Percentiles rank a stretch among this genome's conserved stretches.
Conservation (phyloP, 2,888 invertebrate species). For the Plagiodera versicolora region DNA sequence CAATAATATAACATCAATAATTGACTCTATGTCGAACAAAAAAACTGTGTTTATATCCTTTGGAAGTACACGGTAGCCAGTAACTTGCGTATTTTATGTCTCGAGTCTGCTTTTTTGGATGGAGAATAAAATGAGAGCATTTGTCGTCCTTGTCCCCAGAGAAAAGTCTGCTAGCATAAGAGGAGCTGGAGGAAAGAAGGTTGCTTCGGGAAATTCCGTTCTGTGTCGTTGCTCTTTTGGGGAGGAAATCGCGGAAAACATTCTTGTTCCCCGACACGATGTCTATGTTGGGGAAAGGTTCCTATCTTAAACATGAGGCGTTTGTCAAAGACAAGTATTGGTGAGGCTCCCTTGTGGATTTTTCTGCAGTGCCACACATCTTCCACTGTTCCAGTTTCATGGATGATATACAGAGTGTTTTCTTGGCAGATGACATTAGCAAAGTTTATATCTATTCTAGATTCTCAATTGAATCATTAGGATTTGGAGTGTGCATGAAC, state of each 20-base stretch:
- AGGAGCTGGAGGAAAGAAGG: not conserved
- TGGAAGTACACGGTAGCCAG: constrained; percentile 46
- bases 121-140: constrained; percentile 43
- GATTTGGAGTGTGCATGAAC: no score
- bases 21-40: constrained; percentile 24
- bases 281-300: constrained; percentile 20
- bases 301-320: constrained; percentile 45
- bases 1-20: constrained; percentile 32
- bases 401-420: not conserved
- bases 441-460: no score
- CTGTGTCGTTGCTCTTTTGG: no score
- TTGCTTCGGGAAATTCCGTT: not conserved
- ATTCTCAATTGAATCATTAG: no score
- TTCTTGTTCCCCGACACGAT: constrained; percentile 14
- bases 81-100: constrained; percentile 51
- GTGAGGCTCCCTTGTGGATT: constrained; percentile 9
- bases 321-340: constrained; percentile 39
- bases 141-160: constrained; percentile 33
- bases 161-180: not conserved
- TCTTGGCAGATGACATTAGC: not conserved
- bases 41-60: constrained; percentile 37
- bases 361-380: constrained; percentile 1
- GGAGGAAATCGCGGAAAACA: not conserved
- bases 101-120: constrained; percentile 45
- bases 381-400: not conserved